A percentile compares a stretch with the other conserved stretches of the same genome.
phyloP scores from a whole-genome alignment of 2,797 vertebrate species.

The Hapalemur alaotrensis region DNA sequence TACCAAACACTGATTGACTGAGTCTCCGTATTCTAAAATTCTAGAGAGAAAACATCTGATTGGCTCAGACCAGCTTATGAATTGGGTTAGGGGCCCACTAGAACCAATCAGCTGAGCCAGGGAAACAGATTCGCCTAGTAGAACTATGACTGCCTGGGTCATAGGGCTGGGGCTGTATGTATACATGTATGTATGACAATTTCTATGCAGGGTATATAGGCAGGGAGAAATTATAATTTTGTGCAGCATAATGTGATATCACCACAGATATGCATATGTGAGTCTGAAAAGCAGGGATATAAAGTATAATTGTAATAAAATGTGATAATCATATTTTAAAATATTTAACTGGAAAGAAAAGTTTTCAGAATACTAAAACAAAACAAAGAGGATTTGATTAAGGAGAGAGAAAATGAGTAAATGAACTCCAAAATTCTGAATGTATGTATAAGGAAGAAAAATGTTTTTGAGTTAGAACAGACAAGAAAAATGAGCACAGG shows the following conservation, averaged over 20 bases:
- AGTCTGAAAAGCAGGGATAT: background rate
- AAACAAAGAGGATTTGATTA: conserved; percentile 18
- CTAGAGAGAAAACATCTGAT: background rate
- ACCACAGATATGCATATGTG: background rate
- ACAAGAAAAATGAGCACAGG: background rate
- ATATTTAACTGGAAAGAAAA: background rate
- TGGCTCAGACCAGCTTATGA: background rate
- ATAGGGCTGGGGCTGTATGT: background rate
- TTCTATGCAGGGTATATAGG: background rate
- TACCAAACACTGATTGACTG: background rate
- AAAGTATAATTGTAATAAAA: background rate
- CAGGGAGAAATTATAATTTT: background rate
- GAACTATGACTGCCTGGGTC: background rate
- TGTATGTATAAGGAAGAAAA: conserved; percentile 32
- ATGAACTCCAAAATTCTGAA: background rate
- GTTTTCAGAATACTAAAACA: conserved; percentile 22
- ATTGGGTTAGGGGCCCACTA: background rate
- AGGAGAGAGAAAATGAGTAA: background rate
- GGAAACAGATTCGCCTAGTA: background rate
- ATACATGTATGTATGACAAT: background rate
- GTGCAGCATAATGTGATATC: background rate
- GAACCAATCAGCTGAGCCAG: background rate
- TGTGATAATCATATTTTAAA: background rate
- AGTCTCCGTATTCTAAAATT: background rate
- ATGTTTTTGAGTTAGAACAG: background rate